Evolutionary conservation across 2,797 vertebrate species (phyloP).

Genomic region (Sebastes hubbsi): DNA sequence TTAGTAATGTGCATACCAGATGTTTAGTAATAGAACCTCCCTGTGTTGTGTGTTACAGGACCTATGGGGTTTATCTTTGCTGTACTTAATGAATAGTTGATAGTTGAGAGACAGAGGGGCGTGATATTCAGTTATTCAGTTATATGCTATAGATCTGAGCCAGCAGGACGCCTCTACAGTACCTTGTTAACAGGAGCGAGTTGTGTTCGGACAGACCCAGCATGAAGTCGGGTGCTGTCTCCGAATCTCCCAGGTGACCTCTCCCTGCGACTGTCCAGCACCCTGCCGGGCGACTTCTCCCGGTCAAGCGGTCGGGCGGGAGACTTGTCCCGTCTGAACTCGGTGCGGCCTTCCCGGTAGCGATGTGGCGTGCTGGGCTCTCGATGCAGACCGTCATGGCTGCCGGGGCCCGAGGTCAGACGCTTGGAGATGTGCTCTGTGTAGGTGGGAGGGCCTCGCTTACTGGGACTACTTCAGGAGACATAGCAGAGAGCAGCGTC

Average conservation of each 20-base stretch:
- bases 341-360: constrained; percentile 95
- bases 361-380: constrained; percentile 98
- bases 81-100: not conserved
- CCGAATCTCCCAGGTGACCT: constrained; percentile 95
- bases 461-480: constrained; percentile 90
- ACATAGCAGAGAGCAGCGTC: not conserved
- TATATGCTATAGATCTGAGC: not conserved
- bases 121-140: not conserved
- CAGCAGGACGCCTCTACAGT: not conserved
- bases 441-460: constrained; percentile 96
- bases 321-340: constrained; percentile 96
- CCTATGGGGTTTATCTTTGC: not conserved
- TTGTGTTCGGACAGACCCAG: constrained; percentile 91
- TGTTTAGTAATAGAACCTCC: not conserved
- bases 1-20: not conserved
- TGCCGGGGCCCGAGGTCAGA: constrained; percentile 89
- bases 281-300: constrained; percentile 93
- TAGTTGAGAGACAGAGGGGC: not conserved
- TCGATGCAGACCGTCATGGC: constrained; percentile 91
- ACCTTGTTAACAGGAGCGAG: constrained; percentile 98
- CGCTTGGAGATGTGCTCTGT: constrained; percentile 99
- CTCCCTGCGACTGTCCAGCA: constrained; percentile 93
- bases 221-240: constrained; percentile 89
- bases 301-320: constrained; percentile 93
- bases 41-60: not conserved